Conservation (phyloP, 2,113 vertebrate species). For the Malurus elegans region DNA sequence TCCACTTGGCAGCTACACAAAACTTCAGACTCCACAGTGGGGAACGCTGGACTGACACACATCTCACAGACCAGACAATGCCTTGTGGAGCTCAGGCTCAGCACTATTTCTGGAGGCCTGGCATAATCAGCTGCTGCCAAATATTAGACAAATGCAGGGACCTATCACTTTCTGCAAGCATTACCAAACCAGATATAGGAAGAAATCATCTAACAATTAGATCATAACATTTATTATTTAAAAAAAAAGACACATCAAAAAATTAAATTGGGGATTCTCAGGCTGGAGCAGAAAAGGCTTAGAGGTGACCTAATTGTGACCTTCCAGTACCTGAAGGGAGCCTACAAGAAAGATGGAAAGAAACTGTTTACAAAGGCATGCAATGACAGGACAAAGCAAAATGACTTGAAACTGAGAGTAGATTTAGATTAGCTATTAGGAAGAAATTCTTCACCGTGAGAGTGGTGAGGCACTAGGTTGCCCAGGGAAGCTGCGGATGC, state of each 20-base stretch:
- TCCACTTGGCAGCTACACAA: not conserved
- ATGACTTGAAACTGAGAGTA: not conserved
- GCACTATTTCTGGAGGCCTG: not conserved
- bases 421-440: not conserved
- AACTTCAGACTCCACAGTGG: not conserved
- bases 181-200: not conserved
- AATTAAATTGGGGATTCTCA: not conserved
- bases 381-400: not conserved
- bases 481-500: not conserved
- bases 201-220: not conserved
- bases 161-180: not conserved
- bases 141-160: not conserved
- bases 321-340: not conserved
- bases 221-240: not conserved
- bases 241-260: not conserved
- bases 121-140: not conserved
- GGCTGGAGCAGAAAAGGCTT: not conserved
- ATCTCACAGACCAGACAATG: not conserved
- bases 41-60: not conserved
- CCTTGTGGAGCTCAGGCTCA: not conserved
- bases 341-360: not conserved
- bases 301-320: not conserved
- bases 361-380: not conserved
- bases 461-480: not conserved
- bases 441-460: not conserved